These are phyloP conservation scores for Apogon hyalosoma DNA, from an alignment of 2,797 vertebrate species.

Conservation along the genomic window DNA sequence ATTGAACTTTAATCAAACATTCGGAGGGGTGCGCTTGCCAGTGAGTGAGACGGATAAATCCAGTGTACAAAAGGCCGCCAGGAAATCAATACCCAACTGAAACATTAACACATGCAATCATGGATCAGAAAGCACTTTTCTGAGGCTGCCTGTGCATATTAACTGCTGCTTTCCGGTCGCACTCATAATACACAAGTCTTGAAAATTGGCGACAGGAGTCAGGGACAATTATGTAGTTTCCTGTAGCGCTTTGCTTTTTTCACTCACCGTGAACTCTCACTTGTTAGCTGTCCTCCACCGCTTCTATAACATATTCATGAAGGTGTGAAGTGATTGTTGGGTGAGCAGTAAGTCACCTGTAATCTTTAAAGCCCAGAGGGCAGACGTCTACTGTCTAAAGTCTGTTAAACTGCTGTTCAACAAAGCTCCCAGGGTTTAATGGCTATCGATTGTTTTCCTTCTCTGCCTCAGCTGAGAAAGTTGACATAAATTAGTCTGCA, in stretches of 20 bases:
- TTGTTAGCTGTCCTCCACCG: slow-evolving; percentile 39
- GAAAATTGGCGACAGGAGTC: slow-evolving; percentile 64
- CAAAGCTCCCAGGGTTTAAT: slow-evolving; percentile 78
- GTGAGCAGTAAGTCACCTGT: slow-evolving; percentile 78
- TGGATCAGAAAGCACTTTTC: slow-evolving; percentile 90
- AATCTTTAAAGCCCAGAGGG: slow-evolving; percentile 78
- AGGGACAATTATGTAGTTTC: slow-evolving; percentile 68
- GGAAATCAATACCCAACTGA: slow-evolving; percentile 95
- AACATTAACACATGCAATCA: slow-evolving; percentile 94
- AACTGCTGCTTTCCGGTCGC: slow-evolving; percentile 83
- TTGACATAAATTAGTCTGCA: slow-evolving; percentile 78
- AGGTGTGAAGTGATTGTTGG: slow-evolving; percentile 53
- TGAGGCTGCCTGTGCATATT: slow-evolving; percentile 88
- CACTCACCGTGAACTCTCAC: slow-evolving; percentile 44
- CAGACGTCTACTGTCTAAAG: slow-evolving; percentile 64
- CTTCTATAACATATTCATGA: slow-evolving; percentile 57
- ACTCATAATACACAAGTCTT: slow-evolving; percentile 77
- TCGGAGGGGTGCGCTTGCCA: slow-evolving; percentile 81
- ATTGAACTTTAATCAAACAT: slow-evolving; percentile 98
- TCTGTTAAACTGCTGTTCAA: slow-evolving; percentile 77
- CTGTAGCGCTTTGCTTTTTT: slow-evolving; percentile 35
- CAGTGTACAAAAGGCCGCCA: slow-evolving; percentile 89
- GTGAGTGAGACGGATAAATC: slow-evolving; percentile 86
- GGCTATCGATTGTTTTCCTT: slow-evolving; percentile 80
- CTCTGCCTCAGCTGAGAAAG: slow-evolving; percentile 70